Percentiles rank a stretch among this genome's conserved stretches.
These are phyloP conservation scores for Therioaphis trifolii DNA, from an alignment of 2,888 invertebrate genomes.

Conservation along the genomic window DNA sequence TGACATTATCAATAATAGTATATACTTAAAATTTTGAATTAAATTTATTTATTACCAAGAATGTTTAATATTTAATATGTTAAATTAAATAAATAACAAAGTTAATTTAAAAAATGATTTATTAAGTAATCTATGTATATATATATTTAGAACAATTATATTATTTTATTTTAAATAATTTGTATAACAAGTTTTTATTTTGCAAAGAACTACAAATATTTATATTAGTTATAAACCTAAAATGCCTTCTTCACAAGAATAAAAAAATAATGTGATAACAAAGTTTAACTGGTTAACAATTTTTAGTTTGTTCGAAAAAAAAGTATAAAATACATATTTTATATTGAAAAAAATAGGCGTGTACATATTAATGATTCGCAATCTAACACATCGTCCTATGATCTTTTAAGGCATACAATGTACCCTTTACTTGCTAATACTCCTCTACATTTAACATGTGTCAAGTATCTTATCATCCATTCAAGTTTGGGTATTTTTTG, in stretches of 20 bases:
- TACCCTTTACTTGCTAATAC: constrained; percentile 93
- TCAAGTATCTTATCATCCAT: constrained; percentile 89
- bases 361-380: constrained; percentile 9
- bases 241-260: constrained; percentile 49
- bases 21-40: too few relatives aligned
- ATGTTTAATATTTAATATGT: not conserved
- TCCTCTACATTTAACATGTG: constrained; percentile 90
- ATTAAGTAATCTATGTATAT: not conserved
- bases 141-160: not conserved
- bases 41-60: not conserved
- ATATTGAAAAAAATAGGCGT: constrained; percentile 27
- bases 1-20: too few relatives aligned
- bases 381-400: constrained; percentile 8
- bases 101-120: constrained; percentile 23
- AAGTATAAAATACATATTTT: constrained; percentile 37
- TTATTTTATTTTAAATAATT: not conserved
- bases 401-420: constrained; percentile 70
- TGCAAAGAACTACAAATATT: constrained; percentile 24
- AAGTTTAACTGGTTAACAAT: constrained; percentile 38
- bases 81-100: not conserved
- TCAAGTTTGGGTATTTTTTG: constrained; percentile 70
- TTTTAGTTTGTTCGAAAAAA: constrained; percentile 45
- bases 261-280: constrained; percentile 45
- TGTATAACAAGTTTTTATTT: not conserved
- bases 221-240: constrained; percentile 39